Evolutionary conservation across 2,888 invertebrate species (phyloP).

Genomic region (Dasysyrphus albostriatus): DNA sequence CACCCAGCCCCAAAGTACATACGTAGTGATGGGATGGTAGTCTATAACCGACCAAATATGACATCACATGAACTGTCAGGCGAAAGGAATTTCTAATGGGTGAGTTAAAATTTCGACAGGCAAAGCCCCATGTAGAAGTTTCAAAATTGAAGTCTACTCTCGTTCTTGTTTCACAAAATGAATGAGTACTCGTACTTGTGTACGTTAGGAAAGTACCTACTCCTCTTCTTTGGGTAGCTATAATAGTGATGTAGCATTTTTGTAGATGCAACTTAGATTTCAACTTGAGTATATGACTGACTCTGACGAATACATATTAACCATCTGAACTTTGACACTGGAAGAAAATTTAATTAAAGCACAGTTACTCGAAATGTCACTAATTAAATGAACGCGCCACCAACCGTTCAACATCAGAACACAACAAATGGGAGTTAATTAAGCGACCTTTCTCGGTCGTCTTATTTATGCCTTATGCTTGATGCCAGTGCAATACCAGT

Average conservation of each 20-base stretch:
- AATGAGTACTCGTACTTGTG: not conserved
- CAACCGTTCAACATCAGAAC: not conserved
- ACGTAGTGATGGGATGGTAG: not conserved
- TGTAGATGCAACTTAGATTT: not conserved
- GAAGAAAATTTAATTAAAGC: conserved; percentile 67
- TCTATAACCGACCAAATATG: not conserved
- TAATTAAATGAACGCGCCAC: conserved; percentile 64
- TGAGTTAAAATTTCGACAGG: conserved; percentile 46
- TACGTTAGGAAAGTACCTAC: not conserved
- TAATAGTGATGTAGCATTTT: not conserved
- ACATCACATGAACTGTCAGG: conserved; percentile 10
- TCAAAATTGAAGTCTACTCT: conserved; percentile 18
- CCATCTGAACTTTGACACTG: conserved; percentile 63
- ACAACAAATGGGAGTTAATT: conserved; percentile 68
- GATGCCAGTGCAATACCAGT: not conserved
- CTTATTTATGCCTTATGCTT: not conserved
- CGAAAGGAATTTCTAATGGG: conserved; percentile 18
- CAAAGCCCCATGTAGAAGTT: conserved; percentile 33
- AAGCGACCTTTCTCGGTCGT: conserved; percentile 55
- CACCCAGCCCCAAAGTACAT: not conserved
- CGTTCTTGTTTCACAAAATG: not conserved
- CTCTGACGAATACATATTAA: conserved; percentile 9
- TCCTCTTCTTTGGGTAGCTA: not conserved
- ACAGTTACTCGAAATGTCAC: conserved; percentile 65
- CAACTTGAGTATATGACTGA: not conserved